Evolutionary conservation across 2,888 invertebrate genomes (phyloP), one percentile per base, ranked within the genome.

Genomic region (Drosophila lacicola): DNA sequence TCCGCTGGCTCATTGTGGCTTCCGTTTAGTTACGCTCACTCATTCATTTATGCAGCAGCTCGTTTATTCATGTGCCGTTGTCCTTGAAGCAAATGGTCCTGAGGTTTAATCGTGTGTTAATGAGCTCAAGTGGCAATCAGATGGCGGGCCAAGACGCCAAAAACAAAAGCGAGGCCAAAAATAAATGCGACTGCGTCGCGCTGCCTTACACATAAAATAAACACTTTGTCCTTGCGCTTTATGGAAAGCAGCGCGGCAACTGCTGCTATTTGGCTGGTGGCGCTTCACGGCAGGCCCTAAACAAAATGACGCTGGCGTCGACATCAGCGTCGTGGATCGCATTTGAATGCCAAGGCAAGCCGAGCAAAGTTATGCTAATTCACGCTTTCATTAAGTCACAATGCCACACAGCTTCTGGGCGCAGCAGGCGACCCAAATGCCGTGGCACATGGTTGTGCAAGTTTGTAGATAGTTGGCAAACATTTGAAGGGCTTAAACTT

Each of bases 101-200:
- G 70, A 71, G 76, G 79, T 81, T 87, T 79, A 87, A 84, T 82
- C 81, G 85, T 82, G 85, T 87, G 87, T 82, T 87, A 87, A 87
- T 85, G 82, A 87, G 82, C 82, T 80, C 80, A 81, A 85, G 77
- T 82, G 85, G 82, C 82, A 82, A 80, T 87, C 80, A 84, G 84
- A 84, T 84, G 82, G 80, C 62, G 71, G 72, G 58, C 57, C 72
- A 70, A 66, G 78, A 73, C 55, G 66, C 68, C 53, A 54, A 56
- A 29, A 47, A 73, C 58, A 76, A 68, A 70, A 25, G 61, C 62
- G 34, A 57, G 57, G 41, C 45, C 45, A 21, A 61, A 56, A 55
- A 17, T 17, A 45, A 64, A 64, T 62, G 33, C 45, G 54, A 69
- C 19, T 60, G 50, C 54, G 76, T 41, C 34, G 60, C 44, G 53